These are phyloP conservation scores for Tuta absoluta DNA, from an alignment of 2,888 invertebrate genomes.

Conservation along the genomic window DNA sequence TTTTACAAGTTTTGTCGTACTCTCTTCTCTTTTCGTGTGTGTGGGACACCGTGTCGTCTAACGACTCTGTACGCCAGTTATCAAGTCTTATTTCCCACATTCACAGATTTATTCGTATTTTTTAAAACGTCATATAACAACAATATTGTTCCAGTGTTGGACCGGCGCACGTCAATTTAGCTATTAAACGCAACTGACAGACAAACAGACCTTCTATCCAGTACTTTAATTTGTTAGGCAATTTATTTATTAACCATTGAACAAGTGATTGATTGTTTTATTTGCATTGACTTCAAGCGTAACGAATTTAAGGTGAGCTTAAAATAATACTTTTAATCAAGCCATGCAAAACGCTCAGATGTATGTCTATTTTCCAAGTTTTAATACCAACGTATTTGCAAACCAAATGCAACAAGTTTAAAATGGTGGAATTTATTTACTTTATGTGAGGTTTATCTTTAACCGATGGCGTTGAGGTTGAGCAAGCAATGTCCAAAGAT, in stretches of 20 bases:
- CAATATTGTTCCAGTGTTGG: background rate
- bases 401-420: background rate
- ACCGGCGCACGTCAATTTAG: background rate
- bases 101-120: background rate
- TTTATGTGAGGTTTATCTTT: constrained; percentile 7
- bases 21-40: too few species aligned
- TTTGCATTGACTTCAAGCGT: background rate
- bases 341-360: background rate
- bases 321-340: background rate
- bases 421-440: background rate
- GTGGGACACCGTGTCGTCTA: too few species aligned
- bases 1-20: background rate
- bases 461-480: background rate
- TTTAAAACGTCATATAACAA: background rate
- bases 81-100: background rate
- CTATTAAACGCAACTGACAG: constrained; percentile 1
- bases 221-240: background rate
- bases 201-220: background rate
- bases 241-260: constrained; percentile 6
- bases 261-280: background rate
- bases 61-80: too few species aligned
- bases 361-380: background rate
- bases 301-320: background rate
- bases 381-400: background rate
- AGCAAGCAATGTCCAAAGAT: too few species aligned